These are phyloP conservation scores for Sarcoramphus papa DNA, from an alignment of 2,797 vertebrate genomes.

Conservation along the genomic window DNA sequence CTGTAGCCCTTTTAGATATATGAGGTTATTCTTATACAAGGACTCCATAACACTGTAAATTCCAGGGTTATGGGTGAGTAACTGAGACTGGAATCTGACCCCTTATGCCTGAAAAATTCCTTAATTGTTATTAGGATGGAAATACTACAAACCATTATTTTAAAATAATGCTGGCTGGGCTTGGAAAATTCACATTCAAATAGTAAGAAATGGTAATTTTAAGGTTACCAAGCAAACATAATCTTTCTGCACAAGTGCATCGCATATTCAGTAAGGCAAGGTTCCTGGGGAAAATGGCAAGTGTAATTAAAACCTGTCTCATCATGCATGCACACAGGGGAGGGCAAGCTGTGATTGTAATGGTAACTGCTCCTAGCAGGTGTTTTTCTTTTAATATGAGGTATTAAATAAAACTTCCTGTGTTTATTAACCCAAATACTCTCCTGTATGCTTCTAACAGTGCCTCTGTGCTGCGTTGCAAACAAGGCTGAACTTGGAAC, in stretches of 20 bases:
- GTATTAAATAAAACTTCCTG: constrained; percentile 11
- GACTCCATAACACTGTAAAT: background rate
- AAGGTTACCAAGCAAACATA: background rate
- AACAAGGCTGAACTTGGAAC: background rate
- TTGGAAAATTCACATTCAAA: background rate
- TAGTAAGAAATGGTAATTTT: background rate
- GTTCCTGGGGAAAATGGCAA: constrained; percentile 39
- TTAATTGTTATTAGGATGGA: background rate
- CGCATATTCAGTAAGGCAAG: background rate
- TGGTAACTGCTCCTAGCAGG: constrained; percentile 17
- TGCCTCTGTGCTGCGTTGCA: background rate
- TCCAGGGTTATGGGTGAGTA: background rate
- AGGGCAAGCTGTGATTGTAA: constrained; percentile 36
- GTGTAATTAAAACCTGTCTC: constrained; percentile 50
- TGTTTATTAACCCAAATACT: background rate
- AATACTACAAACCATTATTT: background rate
- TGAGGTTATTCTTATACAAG: background rate
- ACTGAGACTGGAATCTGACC: background rate
- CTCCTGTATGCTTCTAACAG: background rate
- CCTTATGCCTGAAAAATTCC: background rate
- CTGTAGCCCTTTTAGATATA: background rate
- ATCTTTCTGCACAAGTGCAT: background rate
- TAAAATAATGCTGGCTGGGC: background rate
- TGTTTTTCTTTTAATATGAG: constrained; percentile 11
- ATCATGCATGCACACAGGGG: background rate